phyloP scores from a whole-genome alignment of 2,113 vertebrate genomes.

The Cheilinus undulatus region DNA sequence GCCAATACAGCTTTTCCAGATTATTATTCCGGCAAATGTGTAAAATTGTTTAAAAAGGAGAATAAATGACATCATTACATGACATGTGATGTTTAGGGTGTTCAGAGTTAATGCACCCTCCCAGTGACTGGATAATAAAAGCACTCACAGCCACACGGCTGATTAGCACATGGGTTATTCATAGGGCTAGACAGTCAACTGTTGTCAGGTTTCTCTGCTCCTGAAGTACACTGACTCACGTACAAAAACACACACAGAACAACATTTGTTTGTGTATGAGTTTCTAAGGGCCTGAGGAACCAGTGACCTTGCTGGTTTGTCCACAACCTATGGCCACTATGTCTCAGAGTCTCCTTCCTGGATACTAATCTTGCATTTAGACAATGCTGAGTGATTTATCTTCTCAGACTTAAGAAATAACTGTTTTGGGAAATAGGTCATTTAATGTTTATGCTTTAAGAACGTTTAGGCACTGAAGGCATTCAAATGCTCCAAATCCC shows the following conservation, averaged over 20 bases:
- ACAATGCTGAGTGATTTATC: constrained; percentile 20
- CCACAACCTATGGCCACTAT: constrained; percentile 20
- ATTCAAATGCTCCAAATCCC: constrained; percentile 25
- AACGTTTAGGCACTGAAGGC: constrained; percentile 21
- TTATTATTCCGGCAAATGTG: background rate
- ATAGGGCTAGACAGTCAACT: constrained; percentile 51
- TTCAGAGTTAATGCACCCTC: constrained; percentile 42
- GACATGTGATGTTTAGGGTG: constrained; percentile 16
- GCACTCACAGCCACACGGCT: constrained; percentile 36
- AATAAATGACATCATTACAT: constrained; percentile 1
- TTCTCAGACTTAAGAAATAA: constrained; percentile 11
- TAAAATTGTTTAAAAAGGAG: background rate
- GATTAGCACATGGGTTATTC: constrained; percentile 72
- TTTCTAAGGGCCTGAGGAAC: background rate
- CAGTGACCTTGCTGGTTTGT: constrained; percentile 18
- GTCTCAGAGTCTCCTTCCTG: constrained; percentile 15
- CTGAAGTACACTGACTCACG: constrained; percentile 24
- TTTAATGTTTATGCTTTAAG: constrained; percentile 45
- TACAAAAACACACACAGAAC: background rate
- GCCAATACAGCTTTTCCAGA: background rate
- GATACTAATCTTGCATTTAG: constrained; percentile 24
- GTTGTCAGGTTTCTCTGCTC: constrained; percentile 50
- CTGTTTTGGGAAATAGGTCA: constrained; percentile 37
- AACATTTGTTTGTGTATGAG: background rate
- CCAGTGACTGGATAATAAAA: constrained; percentile 51